Evolutionary conservation across 2,888 invertebrate genomes (phyloP).

Genomic region (Colletes collaris): DNA sequence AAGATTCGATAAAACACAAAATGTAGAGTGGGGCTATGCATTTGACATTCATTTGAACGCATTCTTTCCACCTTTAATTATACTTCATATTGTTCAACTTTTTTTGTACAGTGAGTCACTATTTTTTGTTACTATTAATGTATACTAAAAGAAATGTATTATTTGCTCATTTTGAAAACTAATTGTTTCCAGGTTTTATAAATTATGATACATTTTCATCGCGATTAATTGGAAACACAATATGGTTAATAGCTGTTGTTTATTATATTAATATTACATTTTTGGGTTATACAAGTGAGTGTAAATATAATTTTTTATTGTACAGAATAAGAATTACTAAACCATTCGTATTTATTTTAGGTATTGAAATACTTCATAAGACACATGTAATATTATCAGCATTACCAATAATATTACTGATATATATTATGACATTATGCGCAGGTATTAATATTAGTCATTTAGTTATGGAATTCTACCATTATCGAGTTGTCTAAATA

Average conservation of each 20-base stretch:
- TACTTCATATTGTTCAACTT: slow-evolving; percentile 96
- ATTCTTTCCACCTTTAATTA: slow-evolving; percentile 97
- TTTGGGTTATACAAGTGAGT: slow-evolving; percentile 96
- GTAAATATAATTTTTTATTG: slow-evolving; percentile 6
- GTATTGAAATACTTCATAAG: slow-evolving; percentile 93
- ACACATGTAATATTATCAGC: slow-evolving; percentile 94
- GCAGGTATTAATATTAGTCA: slow-evolving; percentile 93
- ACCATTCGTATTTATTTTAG: slow-evolving; percentile 84
- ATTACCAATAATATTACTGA: slow-evolving; percentile 89
- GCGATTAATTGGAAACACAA: slow-evolving; percentile 93
- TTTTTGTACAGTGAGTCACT: slow-evolving; percentile 90
- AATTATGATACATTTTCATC: slow-evolving; percentile 91
- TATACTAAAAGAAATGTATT: not conserved
- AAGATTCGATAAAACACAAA: slow-evolving; percentile 87
- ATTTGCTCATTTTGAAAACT: not conserved
- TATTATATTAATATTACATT: slow-evolving; percentile 99
- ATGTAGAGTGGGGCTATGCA: slow-evolving; percentile 99
- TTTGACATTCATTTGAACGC: slow-evolving; percentile 99
- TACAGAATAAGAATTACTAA: not conserved
- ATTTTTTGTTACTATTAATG: not conserved
- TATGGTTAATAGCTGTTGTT: slow-evolving; percentile 95
- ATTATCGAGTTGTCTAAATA: slow-evolving; percentile 88
- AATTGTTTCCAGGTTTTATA: slow-evolving; percentile 87
- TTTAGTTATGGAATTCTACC: slow-evolving; percentile 92
- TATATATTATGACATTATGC: slow-evolving; percentile 91